Evolutionary conservation across 2,113 vertebrate genomes (phyloP), one percentile per base, ranked within the genome.

Genomic region (Colaptes auratus): DNA sequence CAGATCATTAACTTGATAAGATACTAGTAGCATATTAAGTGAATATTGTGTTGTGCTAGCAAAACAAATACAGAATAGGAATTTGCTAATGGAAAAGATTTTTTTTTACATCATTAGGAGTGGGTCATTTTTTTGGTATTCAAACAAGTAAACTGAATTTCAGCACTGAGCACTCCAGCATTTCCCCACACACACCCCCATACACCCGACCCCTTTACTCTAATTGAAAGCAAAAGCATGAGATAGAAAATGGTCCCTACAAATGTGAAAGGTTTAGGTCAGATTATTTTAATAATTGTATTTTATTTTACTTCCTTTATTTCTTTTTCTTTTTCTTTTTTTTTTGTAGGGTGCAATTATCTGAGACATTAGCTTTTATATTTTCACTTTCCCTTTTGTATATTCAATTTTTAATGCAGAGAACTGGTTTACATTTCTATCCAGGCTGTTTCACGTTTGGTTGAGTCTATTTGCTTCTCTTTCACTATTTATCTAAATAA

Each of bases 1-100:
- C 97, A 97, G 96, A 97, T 94, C 96, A 95, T 97, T 97, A 98
- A 96, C 95, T 97, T 96, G 93, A 33, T 96, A 96, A 96, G 94
- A 97, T 80, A 95, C 93, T 92, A 61, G 93, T 88, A 82, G 89
- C 82, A 93, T 94, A 94, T 90, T 94, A 89, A 96, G 90, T 94
- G 95, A 97, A 80, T 94, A 72, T 87, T 95, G 67, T 81, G 88
- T 95, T 83, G 81, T 81, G 95, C 90, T 91, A 30, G 94, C 89
- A 95, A 95, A 89, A 82, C 90, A 96, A 92, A 92, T 27, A 60
- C 80, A 91, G 67, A 63, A 71, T 23, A 95, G 96, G 92, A 93
- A 96, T 92, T 82, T 95, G 93, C 86, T 95, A 96, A 94, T 89
- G 85, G 48, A 52, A 91, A 92, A 95, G 76, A 55, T 65, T 95